Conservation (phyloP, 2,888 invertebrate species). For the Omphaloscelis lunosa region DNA sequence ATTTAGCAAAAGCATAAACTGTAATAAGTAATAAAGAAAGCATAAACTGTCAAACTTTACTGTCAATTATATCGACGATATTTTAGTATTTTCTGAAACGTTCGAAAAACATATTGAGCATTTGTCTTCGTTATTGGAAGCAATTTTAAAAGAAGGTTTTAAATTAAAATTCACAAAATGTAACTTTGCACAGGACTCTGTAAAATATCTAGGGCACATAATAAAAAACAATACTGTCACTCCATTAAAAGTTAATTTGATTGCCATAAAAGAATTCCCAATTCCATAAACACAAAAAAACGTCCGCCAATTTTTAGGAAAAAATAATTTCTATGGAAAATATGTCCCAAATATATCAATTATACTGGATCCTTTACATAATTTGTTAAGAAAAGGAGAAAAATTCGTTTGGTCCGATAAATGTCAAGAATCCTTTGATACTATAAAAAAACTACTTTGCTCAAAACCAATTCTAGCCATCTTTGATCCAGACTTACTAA, state of each 20-base stretch:
- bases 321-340: slow-evolving; percentile 6
- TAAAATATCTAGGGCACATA: slow-evolving; percentile 13
- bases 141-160: slow-evolving; percentile 8
- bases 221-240: slow-evolving; percentile 4
- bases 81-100: background rate
- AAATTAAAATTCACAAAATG: slow-evolving; percentile 4
- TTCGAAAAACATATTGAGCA: background rate
- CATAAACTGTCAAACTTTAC: background rate
- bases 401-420: background rate
- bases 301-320: background rate
- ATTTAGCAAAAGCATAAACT: too few relatives aligned
- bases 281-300: slow-evolving; percentile 9
- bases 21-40: slow-evolving; percentile 2
- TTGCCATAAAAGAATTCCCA: slow-evolving; percentile 6
- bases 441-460: slow-evolving; percentile 5
- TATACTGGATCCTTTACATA: slow-evolving; percentile 7
- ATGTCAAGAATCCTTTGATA: slow-evolving; percentile 7
- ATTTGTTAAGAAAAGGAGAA: background rate
- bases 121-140: background rate
- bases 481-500: background rate
- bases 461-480: background rate
- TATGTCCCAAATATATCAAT: slow-evolving; percentile 13
- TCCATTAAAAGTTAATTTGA: slow-evolving; percentile 9
- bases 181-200: slow-evolving; percentile 4
- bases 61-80: slow-evolving; percentile 2